Evolutionary conservation across 2,888 invertebrate species (phyloP).

Genomic region (Caenorhabditis sp.): DNA sequence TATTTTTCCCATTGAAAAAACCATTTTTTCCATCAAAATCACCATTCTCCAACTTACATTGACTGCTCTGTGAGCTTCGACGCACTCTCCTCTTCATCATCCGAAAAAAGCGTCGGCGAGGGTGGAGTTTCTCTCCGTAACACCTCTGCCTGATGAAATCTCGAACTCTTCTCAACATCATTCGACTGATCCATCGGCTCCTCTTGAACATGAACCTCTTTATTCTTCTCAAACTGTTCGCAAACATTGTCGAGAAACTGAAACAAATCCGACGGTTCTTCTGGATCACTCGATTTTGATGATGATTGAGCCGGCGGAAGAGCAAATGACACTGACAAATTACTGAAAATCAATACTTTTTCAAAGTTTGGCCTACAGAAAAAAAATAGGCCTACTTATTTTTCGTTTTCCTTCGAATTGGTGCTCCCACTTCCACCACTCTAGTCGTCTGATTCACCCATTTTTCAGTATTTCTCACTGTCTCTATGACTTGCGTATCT

Average conservation of each 20-base stretch:
- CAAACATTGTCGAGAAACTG: conserved; percentile 14
- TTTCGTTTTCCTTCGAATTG: not conserved
- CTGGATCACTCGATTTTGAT: not conserved
- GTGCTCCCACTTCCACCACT: not conserved
- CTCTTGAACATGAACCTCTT: too few relatives aligned
- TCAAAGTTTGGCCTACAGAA: not conserved
- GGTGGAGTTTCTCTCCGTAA: not conserved
- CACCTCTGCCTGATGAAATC: not conserved
- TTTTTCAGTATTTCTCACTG: not conserved
- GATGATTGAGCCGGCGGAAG: not conserved
- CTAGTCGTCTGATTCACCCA: not conserved
- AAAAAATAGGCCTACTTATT: not conserved
- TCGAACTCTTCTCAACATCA: not conserved
- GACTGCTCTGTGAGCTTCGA: not conserved
- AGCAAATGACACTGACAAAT: conserved; percentile 6
- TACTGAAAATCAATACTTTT: not conserved
- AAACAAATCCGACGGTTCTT: not conserved
- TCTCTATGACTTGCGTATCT: not conserved
- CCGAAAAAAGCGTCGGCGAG: conserved; percentile 12
- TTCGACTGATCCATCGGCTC: too few relatives aligned
- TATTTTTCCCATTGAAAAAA: too few relatives aligned
- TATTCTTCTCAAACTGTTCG: not conserved
- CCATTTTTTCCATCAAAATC: too few relatives aligned
- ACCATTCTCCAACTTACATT: not conserved
- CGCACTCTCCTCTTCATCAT: conserved; percentile 11